phyloP scores from a whole-genome alignment of 2,888 invertebrate genomes.

The Neria commutata region DNA sequence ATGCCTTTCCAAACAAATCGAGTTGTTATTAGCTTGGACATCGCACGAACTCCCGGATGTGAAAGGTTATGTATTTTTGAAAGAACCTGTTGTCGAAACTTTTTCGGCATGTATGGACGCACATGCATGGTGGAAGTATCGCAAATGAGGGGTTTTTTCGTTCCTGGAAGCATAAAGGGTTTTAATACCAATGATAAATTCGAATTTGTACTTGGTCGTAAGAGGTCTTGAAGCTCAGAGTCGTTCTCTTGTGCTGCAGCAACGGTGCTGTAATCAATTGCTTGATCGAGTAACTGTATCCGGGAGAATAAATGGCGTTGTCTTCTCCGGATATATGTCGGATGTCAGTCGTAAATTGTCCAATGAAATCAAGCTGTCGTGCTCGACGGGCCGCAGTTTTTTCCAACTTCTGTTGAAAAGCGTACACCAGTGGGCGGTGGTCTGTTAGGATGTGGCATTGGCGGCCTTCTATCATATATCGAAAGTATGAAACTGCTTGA shows the following conservation, averaged over 20 bases:
- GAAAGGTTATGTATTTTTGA: background rate
- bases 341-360: constrained; percentile 2
- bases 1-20: background rate
- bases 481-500: constrained; percentile 19
- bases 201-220: no score
- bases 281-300: no score
- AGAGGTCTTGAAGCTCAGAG: no score
- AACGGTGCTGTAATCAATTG: constrained; percentile 16
- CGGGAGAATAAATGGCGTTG: constrained; percentile 15
- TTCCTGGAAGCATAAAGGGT: background rate
- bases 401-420: constrained; percentile 20
- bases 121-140: background rate
- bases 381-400: constrained; percentile 2
- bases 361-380: constrained; percentile 4
- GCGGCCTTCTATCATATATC: constrained; percentile 19
- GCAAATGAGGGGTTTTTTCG: constrained; percentile 4
- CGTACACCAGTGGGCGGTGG: constrained; percentile 5
- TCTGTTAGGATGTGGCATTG: background rate
- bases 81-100: background rate
- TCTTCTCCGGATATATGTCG: constrained; percentile 14
- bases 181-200: background rate
- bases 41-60: constrained; percentile 7
- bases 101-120: constrained; percentile 8
- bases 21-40: background rate
- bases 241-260: no score